Conservation (phyloP, 2,888 invertebrate genomes). For the Amblyteles armatorius region DNA sequence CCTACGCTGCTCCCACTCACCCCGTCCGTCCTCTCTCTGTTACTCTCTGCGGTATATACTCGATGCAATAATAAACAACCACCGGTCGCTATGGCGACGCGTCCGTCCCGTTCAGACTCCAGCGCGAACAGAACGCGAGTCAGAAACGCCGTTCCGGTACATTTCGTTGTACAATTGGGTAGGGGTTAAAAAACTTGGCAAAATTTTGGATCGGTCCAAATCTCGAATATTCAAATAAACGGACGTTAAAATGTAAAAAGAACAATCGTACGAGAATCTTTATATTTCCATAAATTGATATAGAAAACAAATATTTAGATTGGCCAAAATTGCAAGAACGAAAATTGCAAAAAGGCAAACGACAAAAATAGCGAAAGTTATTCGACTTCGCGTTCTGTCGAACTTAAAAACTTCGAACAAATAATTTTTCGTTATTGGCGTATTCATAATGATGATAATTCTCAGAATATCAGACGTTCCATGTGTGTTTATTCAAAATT, state of each 20-base stretch:
- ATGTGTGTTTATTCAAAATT: too few species aligned
- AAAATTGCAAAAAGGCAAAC: background rate
- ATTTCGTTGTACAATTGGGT: background rate
- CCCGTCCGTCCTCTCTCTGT: conserved; percentile 65
- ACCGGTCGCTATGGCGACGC: conserved; percentile 83
- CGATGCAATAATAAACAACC: conserved; percentile 84
- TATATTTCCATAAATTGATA: background rate
- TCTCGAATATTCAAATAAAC: background rate
- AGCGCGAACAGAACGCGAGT: conserved; percentile 18
- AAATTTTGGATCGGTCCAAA: background rate
- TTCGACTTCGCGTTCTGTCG: too few species aligned
- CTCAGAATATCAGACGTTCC: too few species aligned
- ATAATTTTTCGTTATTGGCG: too few species aligned
- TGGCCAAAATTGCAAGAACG: background rate
- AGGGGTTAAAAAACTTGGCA: background rate
- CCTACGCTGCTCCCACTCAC: conserved; percentile 51
- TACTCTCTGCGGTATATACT: conserved; percentile 69
- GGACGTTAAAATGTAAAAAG: background rate
- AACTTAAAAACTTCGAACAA: too few species aligned
- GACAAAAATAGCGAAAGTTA: background rate
- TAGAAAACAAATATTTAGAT: background rate
- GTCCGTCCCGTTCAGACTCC: conserved; percentile 82
- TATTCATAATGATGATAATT: too few species aligned
- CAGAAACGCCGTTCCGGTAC: conserved; percentile 8
- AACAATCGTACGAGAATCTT: too few species aligned